Evolutionary conservation across 2,888 invertebrate genomes (phyloP), one percentile per base, ranked within the genome.

Genomic region (Epinotia ramella): DNA sequence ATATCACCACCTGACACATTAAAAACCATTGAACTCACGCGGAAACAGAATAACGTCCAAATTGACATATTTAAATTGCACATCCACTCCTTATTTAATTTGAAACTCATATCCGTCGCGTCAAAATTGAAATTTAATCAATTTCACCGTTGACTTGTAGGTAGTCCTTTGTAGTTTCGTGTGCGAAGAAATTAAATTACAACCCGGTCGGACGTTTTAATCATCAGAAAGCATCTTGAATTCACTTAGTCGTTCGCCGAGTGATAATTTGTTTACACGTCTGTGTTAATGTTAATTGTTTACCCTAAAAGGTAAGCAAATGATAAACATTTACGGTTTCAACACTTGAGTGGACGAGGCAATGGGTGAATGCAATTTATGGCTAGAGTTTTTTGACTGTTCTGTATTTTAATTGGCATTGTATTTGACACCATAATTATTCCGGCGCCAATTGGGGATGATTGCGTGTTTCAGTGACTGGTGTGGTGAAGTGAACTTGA

Each of bases 251-350:
- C 13, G 20, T 24, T 11, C 40, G 13, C 5, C 11, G 20, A 67
- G 40, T 68, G 9, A 44, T 56, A 68, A 73, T 62, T 73, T 63
- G 62, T 68, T 53, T 68, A 62, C 67, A 62, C n/a, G 28, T 24
- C 40, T 33, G 7, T 16, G 40, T 60, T 53, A 62, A 60, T 66
- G 60, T 56, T 75, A 75, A 75, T 75, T 60, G 60, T 70, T 44
- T 59, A 11, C 75, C 65, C 13, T 66, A 44, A 44, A 66, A 18
- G 70, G 75, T 44, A 33, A 28, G 44, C 44, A 57, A 40, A 56
- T 64, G 56, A 71, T 71, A 44, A 66, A 65, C 0, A 65, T 74
- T 40, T 49, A 69, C 49, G 5, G 56, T 70, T 74, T 75, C 70
- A 65, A 71, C 75, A 71, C 75, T 71, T 75, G 24, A 70, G 3